phyloP scores from a whole-genome alignment of 23 tunicate genomes.

The Halocynthia aurantium region DNA sequence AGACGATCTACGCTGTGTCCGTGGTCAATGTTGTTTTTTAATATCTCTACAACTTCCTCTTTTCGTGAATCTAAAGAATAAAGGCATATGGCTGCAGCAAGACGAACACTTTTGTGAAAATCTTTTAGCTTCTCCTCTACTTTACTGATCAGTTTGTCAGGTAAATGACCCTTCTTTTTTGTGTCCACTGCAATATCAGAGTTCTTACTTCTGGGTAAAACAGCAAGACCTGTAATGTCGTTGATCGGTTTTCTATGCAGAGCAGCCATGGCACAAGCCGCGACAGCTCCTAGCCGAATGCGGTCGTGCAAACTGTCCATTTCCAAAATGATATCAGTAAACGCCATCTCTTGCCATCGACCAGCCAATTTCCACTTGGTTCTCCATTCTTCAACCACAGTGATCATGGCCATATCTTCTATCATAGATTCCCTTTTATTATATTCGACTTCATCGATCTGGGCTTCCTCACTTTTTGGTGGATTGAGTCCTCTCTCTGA shows the following conservation, averaged over 20 bases:
- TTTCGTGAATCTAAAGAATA: conserved; percentile 34
- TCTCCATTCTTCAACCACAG: conserved; percentile 81
- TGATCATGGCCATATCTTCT: conserved; percentile 55
- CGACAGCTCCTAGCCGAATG: conserved; percentile 71
- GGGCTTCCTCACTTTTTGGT: conserved; percentile 40
- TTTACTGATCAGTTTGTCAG: conserved; percentile 37
- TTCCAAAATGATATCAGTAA: conserved; percentile 64
- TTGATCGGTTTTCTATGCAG: conserved; percentile 74
- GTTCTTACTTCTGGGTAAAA: conserved; percentile 34
- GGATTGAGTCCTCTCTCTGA: conserved; percentile 80
- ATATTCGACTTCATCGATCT: conserved; percentile 15
- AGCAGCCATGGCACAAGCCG: conserved; percentile 86
- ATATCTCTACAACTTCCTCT: conserved; percentile 35
- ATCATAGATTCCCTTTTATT: conserved; percentile 28
- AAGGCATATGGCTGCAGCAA: conserved; percentile 86
- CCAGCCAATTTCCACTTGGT: conserved; percentile 80
- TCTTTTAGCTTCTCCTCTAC: conserved; percentile 50
- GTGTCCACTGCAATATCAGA: conserved; percentile 3
- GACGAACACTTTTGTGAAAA: conserved; percentile 41
- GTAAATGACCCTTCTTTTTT: conserved; percentile 64
- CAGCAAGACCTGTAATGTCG: conserved; percentile 55
- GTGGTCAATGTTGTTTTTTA: conserved; percentile 41
- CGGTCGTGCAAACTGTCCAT: conserved; percentile 74
- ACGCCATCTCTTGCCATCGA: conserved; percentile 81
- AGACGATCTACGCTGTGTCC: conserved; percentile 57